Evolutionary conservation across 2,888 invertebrate genomes (phyloP).

Genomic region (Saturnia pavonia): DNA sequence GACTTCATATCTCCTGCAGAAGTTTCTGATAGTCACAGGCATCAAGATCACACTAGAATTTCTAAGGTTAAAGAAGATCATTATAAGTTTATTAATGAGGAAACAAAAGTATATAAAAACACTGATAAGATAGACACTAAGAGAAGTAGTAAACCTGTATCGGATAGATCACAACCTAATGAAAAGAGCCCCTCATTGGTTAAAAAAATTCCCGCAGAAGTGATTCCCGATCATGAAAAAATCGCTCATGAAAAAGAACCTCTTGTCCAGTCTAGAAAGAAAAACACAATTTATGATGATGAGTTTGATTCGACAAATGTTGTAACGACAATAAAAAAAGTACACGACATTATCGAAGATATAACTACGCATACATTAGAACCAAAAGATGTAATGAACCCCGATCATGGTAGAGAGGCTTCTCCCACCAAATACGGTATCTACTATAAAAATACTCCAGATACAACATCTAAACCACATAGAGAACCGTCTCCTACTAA

Average conservation of each 20-base stretch:
- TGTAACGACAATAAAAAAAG: slow-evolving; percentile 3
- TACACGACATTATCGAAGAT: background rate
- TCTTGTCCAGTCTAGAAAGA: background rate
- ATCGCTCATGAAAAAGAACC: background rate
- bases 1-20: slow-evolving; percentile 36
- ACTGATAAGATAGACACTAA: slow-evolving; percentile 38
- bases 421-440: slow-evolving; percentile 50
- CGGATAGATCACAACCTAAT: slow-evolving; percentile 22
- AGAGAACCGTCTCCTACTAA: slow-evolving; percentile 52
- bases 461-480: background rate
- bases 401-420: slow-evolving; percentile 43
- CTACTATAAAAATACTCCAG: background rate
- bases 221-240: slow-evolving; percentile 33
- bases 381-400: background rate
- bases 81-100: slow-evolving; percentile 68
- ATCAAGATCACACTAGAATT: slow-evolving; percentile 33
- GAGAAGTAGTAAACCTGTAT: slow-evolving; percentile 17
- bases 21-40: slow-evolving; percentile 41
- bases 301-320: slow-evolving; percentile 4
- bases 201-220: slow-evolving; percentile 40
- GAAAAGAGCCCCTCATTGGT: slow-evolving; percentile 38
- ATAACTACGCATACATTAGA: slow-evolving; percentile 2
- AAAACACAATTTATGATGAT: background rate
- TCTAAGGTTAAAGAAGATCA: slow-evolving; percentile 55
- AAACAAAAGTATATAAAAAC: slow-evolving; percentile 64